Evolutionary conservation across 1,140 invertebrate genomes (phyloP).

Genomic region (Brachystomella parvula): DNA sequence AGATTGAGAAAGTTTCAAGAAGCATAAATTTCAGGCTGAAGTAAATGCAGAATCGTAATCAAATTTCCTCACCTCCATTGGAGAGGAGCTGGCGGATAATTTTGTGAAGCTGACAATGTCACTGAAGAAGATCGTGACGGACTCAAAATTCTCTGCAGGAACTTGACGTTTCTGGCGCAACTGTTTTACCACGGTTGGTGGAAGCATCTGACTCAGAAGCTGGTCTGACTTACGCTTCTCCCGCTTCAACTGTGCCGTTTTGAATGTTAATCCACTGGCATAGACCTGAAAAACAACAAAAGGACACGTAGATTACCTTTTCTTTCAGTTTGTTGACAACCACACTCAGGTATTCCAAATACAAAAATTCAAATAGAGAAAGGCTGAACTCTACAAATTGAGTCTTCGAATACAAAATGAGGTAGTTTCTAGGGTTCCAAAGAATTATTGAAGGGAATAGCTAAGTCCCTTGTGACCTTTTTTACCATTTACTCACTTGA

Average conservation of each 20-base stretch:
- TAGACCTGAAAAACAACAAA: slow-evolving; percentile 16
- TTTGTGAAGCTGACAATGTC: slow-evolving; percentile 45
- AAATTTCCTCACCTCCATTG: slow-evolving; percentile 42
- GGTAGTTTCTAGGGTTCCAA: no score
- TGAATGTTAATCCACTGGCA: slow-evolving; percentile 31
- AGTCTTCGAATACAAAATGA: no score
- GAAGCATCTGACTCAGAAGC: slow-evolving; percentile 47
- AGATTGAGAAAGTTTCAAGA: slow-evolving; percentile 9
- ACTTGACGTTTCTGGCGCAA: slow-evolving; percentile 46
- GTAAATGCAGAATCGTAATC: background rate
- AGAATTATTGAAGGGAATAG: no score
- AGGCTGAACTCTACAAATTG: no score
- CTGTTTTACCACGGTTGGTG: slow-evolving; percentile 45
- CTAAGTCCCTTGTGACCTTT: no score
- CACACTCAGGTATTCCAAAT: no score
- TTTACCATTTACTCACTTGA: slow-evolving; percentile 40
- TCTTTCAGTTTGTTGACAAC: no score
- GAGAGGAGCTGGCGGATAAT: slow-evolving; percentile 43
- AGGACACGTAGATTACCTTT: no score
- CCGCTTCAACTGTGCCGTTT: slow-evolving; percentile 43
- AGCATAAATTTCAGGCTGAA: background rate
- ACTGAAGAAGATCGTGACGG: slow-evolving; percentile 45
- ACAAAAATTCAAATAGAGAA: no score
- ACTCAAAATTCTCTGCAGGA: slow-evolving; percentile 43
- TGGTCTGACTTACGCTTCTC: slow-evolving; percentile 47